Evolutionary conservation across 30 jellyfish, hydroid and myxozoan species (phyloP), one percentile per base, ranked within the genome.

Genomic region (Aurelia sp.): DNA sequence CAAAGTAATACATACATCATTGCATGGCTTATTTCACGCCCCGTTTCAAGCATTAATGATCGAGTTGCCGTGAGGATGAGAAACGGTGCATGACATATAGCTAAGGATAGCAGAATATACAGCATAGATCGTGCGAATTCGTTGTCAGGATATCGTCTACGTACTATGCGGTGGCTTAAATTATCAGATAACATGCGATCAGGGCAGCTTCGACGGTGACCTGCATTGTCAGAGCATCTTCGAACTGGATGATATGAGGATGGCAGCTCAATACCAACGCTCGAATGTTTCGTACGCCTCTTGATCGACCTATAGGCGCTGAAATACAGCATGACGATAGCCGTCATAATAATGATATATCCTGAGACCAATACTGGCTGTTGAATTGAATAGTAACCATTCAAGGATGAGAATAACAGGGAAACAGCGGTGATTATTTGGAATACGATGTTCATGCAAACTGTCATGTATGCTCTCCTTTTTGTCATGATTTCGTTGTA

Each of bases 401-500:
- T 16, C 13, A 76, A 12, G 17, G 86, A 76, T 52, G 86, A 74
- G 55, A 76, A 11, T 58, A 76, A 53, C 66, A 76, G 44, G 53
- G 76, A 57, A 19, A 76, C 62, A 21, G 86, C 73, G 27, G 75
- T 76, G 62, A 74, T 23, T 0, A 31, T 1, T 33, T 76, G 86
- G 65, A 76, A 76, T 13, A 80, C 55, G 31, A 80, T 50, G 83
- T 80, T 80, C 48, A 44, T 40, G 59, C 52, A 31, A 33, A 80
- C 48, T 63, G 58, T 41, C 16, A 66, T 66, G 69, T 50, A 6
- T 31, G 82, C 82, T 58, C 90, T 68, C 4, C 23, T 22, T 16
- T 73, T 35, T 55, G 90, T 65, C 82, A 80, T 80, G 57, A 80
- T 80, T n/a, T 16, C 47, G 50, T 27, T 80, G 68, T 80, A 80